phyloP scores from a whole-genome alignment of 1,140 invertebrate genomes.

The Brachystomella parvula region DNA sequence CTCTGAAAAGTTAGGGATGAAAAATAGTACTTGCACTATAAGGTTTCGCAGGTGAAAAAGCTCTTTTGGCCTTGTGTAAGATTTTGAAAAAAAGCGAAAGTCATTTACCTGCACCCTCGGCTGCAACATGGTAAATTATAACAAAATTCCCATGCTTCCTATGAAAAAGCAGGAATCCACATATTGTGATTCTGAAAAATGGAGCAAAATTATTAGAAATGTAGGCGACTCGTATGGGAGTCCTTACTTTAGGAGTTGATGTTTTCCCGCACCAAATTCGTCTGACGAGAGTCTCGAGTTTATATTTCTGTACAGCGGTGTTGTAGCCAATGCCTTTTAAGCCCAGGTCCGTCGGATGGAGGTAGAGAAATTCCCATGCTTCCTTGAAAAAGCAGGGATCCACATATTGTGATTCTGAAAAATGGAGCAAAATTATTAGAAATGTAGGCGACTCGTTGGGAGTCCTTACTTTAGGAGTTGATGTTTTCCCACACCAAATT shows the following conservation, averaged over 20 bases:
- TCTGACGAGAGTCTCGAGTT: neutral
- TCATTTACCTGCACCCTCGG: neutral
- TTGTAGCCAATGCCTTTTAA: neutral
- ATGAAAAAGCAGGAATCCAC: conserved; percentile 1
- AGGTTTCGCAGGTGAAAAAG: too few relatives aligned
- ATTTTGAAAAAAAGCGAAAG: too few relatives aligned
- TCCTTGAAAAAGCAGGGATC: conserved; percentile 5
- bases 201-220: neutral
- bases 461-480: neutral
- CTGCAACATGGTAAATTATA: neutral
- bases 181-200: conserved; percentile 2
- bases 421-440: neutral
- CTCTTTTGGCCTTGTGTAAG: too few relatives aligned
- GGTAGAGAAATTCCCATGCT: neutral
- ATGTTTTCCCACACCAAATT: neutral
- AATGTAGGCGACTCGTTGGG: neutral
- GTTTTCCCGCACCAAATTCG: neutral
- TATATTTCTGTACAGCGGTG: neutral
- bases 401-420: neutral
- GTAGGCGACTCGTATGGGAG: neutral
- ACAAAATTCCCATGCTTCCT: conserved; percentile 1
- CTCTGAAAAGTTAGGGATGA: too few relatives aligned
- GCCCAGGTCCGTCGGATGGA: neutral
- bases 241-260: neutral
- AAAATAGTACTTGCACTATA: too few relatives aligned